Conservation (phyloP, 2,888 invertebrate genomes). For the Branchellion lobata region DNA sequence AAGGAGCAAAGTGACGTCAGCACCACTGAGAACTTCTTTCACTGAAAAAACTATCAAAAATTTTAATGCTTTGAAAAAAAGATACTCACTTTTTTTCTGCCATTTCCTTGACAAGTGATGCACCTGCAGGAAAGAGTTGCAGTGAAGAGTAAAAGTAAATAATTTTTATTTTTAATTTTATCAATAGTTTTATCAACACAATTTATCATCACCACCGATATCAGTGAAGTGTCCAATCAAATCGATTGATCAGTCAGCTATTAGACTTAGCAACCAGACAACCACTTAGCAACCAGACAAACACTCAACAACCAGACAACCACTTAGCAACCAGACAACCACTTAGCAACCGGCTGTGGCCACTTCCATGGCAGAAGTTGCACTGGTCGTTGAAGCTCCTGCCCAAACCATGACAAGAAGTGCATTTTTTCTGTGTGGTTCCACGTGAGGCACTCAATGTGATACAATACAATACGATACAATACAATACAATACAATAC, state of each 20-base stretch:
- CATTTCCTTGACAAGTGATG: conserved; percentile 26
- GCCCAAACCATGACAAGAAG: conserved; percentile 37
- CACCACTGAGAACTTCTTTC: too few species aligned
- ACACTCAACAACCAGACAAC: not conserved
- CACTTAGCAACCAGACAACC: not conserved
- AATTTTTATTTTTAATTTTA: too few species aligned
- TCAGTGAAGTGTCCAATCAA: too few species aligned
- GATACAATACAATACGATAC: not conserved
- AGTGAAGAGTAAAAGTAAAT: not conserved
- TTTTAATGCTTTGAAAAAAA: too few species aligned
- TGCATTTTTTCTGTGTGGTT: conserved; percentile 20
- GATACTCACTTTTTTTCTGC: conserved; percentile 32
- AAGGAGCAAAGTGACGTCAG: too few species aligned
- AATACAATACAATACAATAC: too few species aligned
- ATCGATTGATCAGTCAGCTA: too few species aligned
- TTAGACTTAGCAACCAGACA: too few species aligned
- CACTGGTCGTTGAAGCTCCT: conserved; percentile 8
- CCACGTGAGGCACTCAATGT: not conserved
- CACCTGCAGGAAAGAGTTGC: not conserved
- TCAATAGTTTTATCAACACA: too few species aligned
- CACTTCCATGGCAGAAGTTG: conserved; percentile 30
- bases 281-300: not conserved
- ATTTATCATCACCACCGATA: not conserved
- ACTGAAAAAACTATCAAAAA: too few species aligned
- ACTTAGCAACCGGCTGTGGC: not conserved